phyloP scores from a whole-genome alignment of 2,888 invertebrate species.

The Lomographa bimaculata region DNA sequence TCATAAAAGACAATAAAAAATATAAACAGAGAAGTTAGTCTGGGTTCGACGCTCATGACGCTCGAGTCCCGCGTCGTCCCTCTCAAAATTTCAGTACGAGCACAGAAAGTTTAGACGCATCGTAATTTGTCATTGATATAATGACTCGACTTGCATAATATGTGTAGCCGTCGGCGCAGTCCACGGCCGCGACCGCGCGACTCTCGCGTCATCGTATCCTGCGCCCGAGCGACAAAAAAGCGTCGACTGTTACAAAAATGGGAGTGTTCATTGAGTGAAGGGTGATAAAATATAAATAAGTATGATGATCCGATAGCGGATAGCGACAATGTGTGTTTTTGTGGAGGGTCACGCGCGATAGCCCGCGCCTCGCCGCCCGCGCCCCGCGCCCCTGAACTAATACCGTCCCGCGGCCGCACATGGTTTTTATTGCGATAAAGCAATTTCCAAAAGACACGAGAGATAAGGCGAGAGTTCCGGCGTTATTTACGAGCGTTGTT shows the following conservation, averaged over 20 bases:
- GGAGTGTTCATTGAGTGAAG: slow-evolving; percentile 17
- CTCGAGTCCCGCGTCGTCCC: too few species aligned
- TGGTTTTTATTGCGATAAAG: slow-evolving; percentile 55
- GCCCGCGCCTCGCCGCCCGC: slow-evolving; percentile 34
- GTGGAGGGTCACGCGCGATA: slow-evolving; percentile 54
- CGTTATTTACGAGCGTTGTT: slow-evolving; percentile 44
- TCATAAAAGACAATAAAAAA: too few species aligned
- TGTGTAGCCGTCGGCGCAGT: too few species aligned
- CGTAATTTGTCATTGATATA: too few species aligned
- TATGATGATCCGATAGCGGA: slow-evolving; percentile 41
- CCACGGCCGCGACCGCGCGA: too few species aligned
- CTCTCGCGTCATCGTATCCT: too few species aligned
- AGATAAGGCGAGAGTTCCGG: slow-evolving; percentile 50
- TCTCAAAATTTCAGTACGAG: too few species aligned
- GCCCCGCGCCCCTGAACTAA: slow-evolving; percentile 26
- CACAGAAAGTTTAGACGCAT: too few species aligned
- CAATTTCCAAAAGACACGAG: slow-evolving; percentile 45
- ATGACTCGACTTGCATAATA: too few species aligned
- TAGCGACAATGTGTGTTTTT: slow-evolving; percentile 33
- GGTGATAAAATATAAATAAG: slow-evolving; percentile 29
- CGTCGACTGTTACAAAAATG: slow-evolving; percentile 21
- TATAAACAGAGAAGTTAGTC: too few species aligned
- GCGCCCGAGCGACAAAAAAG: too few species aligned
- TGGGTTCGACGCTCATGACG: too few species aligned
- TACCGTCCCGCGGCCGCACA: slow-evolving; percentile 30